Evolutionary conservation across 2,888 invertebrate species (phyloP).

Genomic region (Toxonevra muliebris): DNA sequence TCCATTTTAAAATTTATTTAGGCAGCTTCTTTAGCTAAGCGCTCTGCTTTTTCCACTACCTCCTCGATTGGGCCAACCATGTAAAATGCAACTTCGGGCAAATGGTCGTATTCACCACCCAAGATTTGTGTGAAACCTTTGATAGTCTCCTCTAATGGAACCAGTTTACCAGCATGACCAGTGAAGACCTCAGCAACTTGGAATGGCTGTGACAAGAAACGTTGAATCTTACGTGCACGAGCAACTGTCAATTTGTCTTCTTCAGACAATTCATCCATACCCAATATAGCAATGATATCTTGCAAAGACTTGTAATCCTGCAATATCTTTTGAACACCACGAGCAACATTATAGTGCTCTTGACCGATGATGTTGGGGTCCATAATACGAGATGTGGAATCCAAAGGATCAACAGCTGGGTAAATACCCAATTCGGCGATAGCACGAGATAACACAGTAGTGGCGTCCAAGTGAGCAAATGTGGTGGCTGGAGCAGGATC

Average conservation of each 20-base stretch:
- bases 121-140: slow-evolving; percentile 87
- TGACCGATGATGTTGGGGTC: slow-evolving; percentile 89
- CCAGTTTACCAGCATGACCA: slow-evolving; percentile 88
- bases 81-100: slow-evolving; percentile 95
- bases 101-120: slow-evolving; percentile 84
- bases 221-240: slow-evolving; percentile 93
- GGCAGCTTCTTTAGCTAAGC: slow-evolving; percentile 51
- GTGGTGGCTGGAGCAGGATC: slow-evolving; percentile 95
- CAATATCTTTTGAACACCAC: slow-evolving; percentile 90
- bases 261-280: slow-evolving; percentile 93
- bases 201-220: slow-evolving; percentile 94
- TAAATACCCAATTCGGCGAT: slow-evolving; percentile 93
- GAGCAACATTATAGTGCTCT: slow-evolving; percentile 88
- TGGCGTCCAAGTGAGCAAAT: slow-evolving; percentile 95
- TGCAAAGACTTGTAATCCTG: slow-evolving; percentile 80
- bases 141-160: slow-evolving; percentile 86
- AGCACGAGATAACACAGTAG: slow-evolving; percentile 90
- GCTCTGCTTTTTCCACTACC: slow-evolving; percentile 83
- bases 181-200: slow-evolving; percentile 92
- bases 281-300: slow-evolving; percentile 93
- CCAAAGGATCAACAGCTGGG: slow-evolving; percentile 93
- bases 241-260: slow-evolving; percentile 93
- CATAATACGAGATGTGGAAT: slow-evolving; percentile 93
- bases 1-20: slow-evolving; percentile 32
- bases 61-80: slow-evolving; percentile 95